Conservation (phyloP, 2,797 vertebrate genomes). For the Sylvilagus floridanus region DNA sequence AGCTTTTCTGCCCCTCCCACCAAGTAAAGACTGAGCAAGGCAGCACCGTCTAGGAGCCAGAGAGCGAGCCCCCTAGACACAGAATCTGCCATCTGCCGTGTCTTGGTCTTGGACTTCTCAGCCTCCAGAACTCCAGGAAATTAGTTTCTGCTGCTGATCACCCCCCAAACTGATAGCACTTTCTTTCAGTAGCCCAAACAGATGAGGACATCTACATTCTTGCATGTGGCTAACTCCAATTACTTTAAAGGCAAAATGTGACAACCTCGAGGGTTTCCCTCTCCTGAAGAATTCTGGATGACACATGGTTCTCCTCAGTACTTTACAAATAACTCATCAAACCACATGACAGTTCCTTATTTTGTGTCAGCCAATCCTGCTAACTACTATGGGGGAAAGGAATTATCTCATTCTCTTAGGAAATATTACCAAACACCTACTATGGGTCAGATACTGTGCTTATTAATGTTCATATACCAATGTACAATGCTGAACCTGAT, state of each 20-base stretch:
- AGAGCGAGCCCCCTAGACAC: background rate
- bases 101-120: background rate
- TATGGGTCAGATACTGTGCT: background rate
- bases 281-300: background rate
- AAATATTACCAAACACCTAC: background rate
- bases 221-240: background rate
- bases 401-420: background rate
- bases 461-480: background rate
- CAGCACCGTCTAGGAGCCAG: background rate
- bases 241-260: constrained; percentile 10
- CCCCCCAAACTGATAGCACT: background rate
- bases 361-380: background rate
- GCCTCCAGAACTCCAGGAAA: background rate
- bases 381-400: background rate
- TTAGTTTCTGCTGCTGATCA: background rate
- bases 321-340: background rate
- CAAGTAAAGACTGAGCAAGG: background rate
- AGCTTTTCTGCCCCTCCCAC: background rate
- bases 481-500: background rate
- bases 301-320: background rate
- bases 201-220: background rate
- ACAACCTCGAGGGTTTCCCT: background rate
- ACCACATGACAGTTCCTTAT: background rate
- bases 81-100: background rate
- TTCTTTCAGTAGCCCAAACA: background rate